Percentiles rank a stretch among this genome's conserved stretches.
Evolutionary conservation across 2,797 vertebrate species (phyloP).

Genomic region (Danio jaintianensis): DNA sequence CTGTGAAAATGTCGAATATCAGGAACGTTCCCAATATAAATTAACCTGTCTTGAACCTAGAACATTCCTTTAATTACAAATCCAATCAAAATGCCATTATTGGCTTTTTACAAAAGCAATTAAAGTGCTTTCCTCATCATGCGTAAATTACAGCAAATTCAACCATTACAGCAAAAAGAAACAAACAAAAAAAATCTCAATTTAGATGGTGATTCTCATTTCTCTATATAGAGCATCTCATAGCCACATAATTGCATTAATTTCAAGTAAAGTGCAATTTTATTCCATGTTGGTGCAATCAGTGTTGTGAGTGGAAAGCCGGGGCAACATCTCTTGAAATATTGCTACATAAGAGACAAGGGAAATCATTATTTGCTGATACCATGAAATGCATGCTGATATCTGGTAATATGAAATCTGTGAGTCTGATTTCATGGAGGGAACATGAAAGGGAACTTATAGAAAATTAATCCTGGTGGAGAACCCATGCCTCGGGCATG

Average conservation of each 20-base stretch:
- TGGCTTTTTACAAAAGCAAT: constrained; percentile 8
- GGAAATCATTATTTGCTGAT: constrained; percentile 24
- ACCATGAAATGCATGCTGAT: constrained; percentile 28
- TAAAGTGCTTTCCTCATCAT: constrained; percentile 12
- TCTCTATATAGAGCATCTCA: constrained; percentile 8
- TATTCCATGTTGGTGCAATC: not conserved
- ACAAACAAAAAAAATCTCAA: not conserved
- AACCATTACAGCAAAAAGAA: not conserved
- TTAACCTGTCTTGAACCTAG: constrained; percentile 1
- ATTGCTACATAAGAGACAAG: constrained; percentile 26
- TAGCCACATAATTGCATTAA: constrained; percentile 2
- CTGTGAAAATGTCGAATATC: not conserved
- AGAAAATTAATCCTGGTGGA: constrained; percentile 27
- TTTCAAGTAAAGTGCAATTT: constrained; percentile 1
- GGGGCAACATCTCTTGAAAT: not conserved
- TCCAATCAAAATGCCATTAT: not conserved
- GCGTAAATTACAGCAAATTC: not conserved
- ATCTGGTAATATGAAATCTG: constrained; percentile 18
- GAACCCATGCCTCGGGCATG: not conserved
- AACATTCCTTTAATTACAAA: constrained; percentile 26
- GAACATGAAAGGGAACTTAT: constrained; percentile 14
- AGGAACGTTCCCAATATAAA: not conserved
- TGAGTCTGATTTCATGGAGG: not conserved
- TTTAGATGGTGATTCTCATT: constrained; percentile 1
- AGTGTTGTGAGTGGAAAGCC: constrained; percentile 7